Conservation (phyloP, 1,140 invertebrate genomes). For the Diorhabda sublineata region DNA sequence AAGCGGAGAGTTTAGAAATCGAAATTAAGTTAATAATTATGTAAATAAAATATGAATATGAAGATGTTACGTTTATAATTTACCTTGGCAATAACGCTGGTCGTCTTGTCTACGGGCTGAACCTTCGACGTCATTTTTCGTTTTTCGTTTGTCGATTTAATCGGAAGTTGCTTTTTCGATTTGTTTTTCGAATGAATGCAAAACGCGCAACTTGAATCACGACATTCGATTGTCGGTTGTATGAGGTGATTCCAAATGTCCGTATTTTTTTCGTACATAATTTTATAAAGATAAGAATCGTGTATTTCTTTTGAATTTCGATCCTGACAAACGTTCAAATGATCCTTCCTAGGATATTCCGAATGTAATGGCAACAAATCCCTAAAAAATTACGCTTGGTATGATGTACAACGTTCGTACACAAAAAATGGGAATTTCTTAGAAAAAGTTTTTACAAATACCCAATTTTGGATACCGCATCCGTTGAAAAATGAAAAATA, state of each 20-base stretch:
- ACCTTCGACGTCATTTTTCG: not conserved
- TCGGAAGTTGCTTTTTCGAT: not conserved
- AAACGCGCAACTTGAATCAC: not conserved
- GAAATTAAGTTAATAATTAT: too few relatives aligned
- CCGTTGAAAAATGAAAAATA: too few relatives aligned
- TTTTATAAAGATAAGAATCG: slow-evolving; percentile 29
- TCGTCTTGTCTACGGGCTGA: not conserved
- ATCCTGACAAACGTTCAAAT: slow-evolving; percentile 15
- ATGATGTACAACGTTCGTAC: too few relatives aligned
- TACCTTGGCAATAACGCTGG: not conserved
- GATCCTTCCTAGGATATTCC: slow-evolving; percentile 42
- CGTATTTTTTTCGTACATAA: slow-evolving; percentile 14
- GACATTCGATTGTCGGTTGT: slow-evolving; percentile 11
- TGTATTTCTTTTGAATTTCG: slow-evolving; percentile 19
- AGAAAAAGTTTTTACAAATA: too few relatives aligned
- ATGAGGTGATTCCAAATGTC: slow-evolving; percentile 25
- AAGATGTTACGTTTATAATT: not conserved
- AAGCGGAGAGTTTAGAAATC: too few relatives aligned
- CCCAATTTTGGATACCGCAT: too few relatives aligned
- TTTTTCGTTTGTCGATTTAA: not conserved
- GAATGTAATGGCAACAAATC: slow-evolving; percentile 40
- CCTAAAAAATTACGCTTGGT: slow-evolving; percentile 15
- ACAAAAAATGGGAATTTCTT: too few relatives aligned
- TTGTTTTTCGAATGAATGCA: not conserved
- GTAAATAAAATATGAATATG: too few relatives aligned